Base-by-base conservation (phyloP, 2,888 invertebrate genomes). In the Melieria crassipennis region DNA sequence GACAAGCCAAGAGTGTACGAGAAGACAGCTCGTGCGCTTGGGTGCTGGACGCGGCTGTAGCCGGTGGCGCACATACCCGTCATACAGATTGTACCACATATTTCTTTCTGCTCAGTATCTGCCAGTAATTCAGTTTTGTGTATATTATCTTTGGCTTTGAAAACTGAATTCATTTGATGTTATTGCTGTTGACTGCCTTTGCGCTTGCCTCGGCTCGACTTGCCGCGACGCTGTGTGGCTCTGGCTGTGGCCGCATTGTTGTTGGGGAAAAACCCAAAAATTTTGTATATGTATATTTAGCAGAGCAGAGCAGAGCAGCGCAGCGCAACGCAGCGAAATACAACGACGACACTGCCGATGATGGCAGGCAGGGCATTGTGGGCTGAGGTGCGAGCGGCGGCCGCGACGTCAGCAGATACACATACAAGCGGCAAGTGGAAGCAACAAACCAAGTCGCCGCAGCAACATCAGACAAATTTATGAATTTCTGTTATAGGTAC, bases 211-310 rank as follows among this genome's bases (percentile, higher is more conserved):
- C 48, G n/a, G 10, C 47, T 13, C 55, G n/a, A 50, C 47, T 43
- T 43, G 62, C 55, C 50, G 55, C 65, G 69, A 30, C 30, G 30
- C 30, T 30, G 72, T 69, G 60, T 50, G 72, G 68, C 50, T 50
- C 16, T 45, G 11, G 61, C 52, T 11, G 13, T n/a, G 57, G 42
- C 52, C 16, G 52, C 50, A 11, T 56, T 66, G 62, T 55, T 71
- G 67, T 75, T 76, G 72, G 74, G 76, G 75, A 75, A 78, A 78
- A 78, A 77, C 77, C 78, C 75, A 77, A 78, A 77, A 77, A 75
- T 75, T 66, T 72, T 77, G 30, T 75, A 30, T 30, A 30, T 30
- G 30, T 78, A 75, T 76, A 75, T 78, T 75, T 77, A 77, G 72
- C 67, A 67, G 67, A 74, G 68, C 52, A 69, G 65, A 69, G 42